phyloP scores from a whole-genome alignment of 2,888 invertebrate genomes.

The Lepidonotus clava region DNA sequence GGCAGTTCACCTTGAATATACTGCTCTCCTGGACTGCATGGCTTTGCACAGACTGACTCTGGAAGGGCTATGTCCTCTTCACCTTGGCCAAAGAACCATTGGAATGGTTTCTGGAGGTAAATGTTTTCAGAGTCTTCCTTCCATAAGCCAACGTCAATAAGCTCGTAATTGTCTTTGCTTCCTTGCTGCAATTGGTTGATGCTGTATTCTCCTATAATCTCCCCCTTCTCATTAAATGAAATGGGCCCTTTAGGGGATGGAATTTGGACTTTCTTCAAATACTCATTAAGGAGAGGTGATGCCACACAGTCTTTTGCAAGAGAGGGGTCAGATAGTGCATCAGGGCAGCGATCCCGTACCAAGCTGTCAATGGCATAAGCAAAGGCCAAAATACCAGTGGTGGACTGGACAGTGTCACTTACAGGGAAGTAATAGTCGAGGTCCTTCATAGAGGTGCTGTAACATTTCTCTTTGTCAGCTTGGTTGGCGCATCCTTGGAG shows the following conservation, averaged over 20 bases:
- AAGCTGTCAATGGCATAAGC: constrained; percentile 60
- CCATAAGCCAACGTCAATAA: constrained; percentile 58
- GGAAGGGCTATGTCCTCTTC: not conserved
- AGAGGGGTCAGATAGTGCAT: not conserved
- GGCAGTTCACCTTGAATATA: constrained; percentile 51
- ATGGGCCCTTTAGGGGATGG: constrained; percentile 54
- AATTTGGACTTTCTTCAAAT: constrained; percentile 54
- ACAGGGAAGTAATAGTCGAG: constrained; percentile 55
- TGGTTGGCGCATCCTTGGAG: constrained; percentile 57
- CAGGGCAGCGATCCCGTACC: constrained; percentile 50
- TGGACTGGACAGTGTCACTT: constrained; percentile 59
- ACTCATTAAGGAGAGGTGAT: constrained; percentile 8
- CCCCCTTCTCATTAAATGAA: constrained; percentile 60
- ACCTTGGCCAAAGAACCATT: not conserved
- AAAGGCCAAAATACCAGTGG: constrained; percentile 63
- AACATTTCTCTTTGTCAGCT: not conserved
- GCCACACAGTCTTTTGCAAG: constrained; percentile 51
- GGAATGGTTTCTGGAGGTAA: not conserved
- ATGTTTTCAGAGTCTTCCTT: constrained; percentile 31
- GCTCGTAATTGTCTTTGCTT: not conserved
- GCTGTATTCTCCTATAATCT: constrained; percentile 57
- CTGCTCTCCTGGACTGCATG: constrained; percentile 45
- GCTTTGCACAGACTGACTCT: constrained; percentile 50
- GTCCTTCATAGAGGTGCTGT: constrained; percentile 13
- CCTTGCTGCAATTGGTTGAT: constrained; percentile 53